Conservation (phyloP, 2,888 invertebrate species). For the Ischnura elegans region DNA sequence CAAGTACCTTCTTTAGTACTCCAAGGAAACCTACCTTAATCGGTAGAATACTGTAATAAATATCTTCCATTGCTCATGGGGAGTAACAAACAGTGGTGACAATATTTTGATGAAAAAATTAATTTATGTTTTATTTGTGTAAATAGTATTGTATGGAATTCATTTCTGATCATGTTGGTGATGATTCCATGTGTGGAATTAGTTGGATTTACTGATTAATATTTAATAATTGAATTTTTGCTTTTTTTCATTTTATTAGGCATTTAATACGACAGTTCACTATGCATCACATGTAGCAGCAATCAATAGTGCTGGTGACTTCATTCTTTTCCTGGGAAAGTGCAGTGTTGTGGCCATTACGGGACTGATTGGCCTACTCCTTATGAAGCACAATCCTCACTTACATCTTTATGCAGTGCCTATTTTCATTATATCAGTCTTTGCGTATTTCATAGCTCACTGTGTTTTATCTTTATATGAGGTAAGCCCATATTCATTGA, state of each 20-base stretch:
- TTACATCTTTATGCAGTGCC: conserved; percentile 93
- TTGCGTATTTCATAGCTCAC: conserved; percentile 95
- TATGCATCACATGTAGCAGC: conserved; percentile 94
- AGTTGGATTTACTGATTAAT: too few species aligned
- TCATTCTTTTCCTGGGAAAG: conserved; percentile 92
- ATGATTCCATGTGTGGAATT: too few species aligned
- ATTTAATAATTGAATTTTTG: too few species aligned
- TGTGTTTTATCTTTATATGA: conserved; percentile 96
- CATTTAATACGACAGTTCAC: conserved; percentile 90
- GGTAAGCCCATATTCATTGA: conserved; percentile 79
- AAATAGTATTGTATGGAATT: too few species aligned
- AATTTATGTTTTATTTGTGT: too few species aligned
- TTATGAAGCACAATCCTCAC: conserved; percentile 86
- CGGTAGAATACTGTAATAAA: too few species aligned
- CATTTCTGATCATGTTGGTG: too few species aligned
- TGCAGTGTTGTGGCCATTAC: conserved; percentile 90
- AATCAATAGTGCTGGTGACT: conserved; percentile 95
- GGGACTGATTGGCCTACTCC: conserved; percentile 87
- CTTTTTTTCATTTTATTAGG: conserved; percentile 80
- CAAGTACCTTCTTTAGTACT: too few species aligned
- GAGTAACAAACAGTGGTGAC: too few species aligned
- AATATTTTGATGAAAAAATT: too few species aligned
- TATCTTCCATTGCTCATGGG: too few species aligned
- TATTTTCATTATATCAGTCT: conserved; percentile 90
- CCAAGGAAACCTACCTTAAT: too few species aligned